Evolutionary conservation across 1,140 invertebrate species (phyloP).

Genomic region (Drosophila nasuta): DNA sequence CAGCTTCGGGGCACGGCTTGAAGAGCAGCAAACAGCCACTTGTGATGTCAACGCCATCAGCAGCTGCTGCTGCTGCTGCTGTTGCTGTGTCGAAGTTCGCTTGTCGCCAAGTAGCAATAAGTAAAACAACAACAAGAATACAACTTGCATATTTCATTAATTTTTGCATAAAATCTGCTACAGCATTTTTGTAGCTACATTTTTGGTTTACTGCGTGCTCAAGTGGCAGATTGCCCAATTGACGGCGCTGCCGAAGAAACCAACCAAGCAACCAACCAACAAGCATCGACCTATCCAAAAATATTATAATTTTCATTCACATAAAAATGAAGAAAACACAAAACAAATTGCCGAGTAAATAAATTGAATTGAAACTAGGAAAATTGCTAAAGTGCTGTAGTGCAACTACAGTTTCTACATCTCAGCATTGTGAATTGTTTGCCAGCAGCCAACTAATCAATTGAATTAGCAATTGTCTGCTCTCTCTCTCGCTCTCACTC

Average conservation of each 20-base stretch:
- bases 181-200: constrained; percentile 40
- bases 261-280: no score
- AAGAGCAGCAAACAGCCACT: constrained; percentile 50
- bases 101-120: constrained; percentile 28
- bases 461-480: constrained; percentile 60
- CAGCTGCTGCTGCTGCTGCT: constrained; percentile 56
- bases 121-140: constrained; percentile 9
- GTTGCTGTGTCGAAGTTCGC: constrained; percentile 47
- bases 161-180: constrained; percentile 67
- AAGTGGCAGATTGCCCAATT: constrained; percentile 68
- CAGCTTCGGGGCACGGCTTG: constrained; percentile 27
- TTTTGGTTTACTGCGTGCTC: constrained; percentile 71
- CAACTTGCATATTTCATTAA: constrained; percentile 77
- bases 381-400: constrained; percentile 47
- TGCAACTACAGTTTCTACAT: neutral
- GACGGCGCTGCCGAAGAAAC: neutral
- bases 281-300: neutral
- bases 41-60: constrained; percentile 74
- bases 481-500: neutral
- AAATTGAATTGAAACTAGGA: constrained; percentile 61
- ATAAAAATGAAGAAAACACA: constrained; percentile 16
- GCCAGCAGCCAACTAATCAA: constrained; percentile 63
- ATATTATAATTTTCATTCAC: neutral
- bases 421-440: constrained; percentile 27
- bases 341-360: constrained; percentile 45